These are phyloP conservation scores for Calliphora vicina DNA, from an alignment of 1,140 invertebrate species.

Conservation along the genomic window DNA sequence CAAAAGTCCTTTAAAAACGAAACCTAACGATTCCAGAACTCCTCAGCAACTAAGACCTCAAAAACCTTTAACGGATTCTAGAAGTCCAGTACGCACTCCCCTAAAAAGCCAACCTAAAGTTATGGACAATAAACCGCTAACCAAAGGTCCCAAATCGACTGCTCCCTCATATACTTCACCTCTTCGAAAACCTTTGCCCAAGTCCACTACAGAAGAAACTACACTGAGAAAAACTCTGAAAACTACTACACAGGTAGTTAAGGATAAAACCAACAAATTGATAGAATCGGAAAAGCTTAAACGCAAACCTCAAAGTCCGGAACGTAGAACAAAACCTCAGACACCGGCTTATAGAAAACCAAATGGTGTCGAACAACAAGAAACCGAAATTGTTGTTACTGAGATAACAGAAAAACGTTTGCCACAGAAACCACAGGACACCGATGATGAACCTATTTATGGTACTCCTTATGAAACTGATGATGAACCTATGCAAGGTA, in stretches of 20 bases:
- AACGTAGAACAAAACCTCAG: neutral
- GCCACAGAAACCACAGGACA: neutral
- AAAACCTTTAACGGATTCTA: slow-evolving; percentile 24
- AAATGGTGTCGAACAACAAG: neutral
- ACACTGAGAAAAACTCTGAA: neutral
- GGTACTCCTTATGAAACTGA: neutral
- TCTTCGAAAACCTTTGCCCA: neutral
- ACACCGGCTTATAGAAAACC: neutral
- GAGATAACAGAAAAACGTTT: neutral
- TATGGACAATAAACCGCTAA: neutral
- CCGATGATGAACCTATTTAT: too few relatives aligned
- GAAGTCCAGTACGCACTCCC: neutral
- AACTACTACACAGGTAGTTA: neutral
- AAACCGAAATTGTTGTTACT: neutral
- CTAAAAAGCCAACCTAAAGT: neutral
- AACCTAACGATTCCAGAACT: too few relatives aligned
- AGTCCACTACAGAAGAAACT: neutral
- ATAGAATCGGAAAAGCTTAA: neutral
- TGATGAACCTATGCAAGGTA: neutral
- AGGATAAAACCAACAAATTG: neutral
- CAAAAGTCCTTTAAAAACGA: neutral
- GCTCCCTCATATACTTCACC: neutral
- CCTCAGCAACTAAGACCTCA: neutral
- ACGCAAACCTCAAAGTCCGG: neutral
- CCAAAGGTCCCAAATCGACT: neutral